Evolutionary conservation across 2,797 vertebrate genomes (phyloP), one percentile per base, ranked within the genome.

Genomic region (Brachyrhaphis roseni): DNA sequence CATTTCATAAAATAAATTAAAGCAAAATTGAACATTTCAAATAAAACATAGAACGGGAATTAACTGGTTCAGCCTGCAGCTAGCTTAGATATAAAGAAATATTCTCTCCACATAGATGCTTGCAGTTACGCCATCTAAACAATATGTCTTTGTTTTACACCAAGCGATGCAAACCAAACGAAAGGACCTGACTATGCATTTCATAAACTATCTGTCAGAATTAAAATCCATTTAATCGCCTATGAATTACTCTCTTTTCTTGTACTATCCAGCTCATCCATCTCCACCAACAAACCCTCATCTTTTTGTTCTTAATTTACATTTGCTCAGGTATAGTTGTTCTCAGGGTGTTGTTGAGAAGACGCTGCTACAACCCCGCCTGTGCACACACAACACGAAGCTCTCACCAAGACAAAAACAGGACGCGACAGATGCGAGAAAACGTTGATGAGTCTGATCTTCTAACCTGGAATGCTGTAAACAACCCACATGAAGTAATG

Each of bases 371-470:
- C 81, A 77, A 66, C 74, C 36, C 77, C 81, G 66, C 51, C 72
- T 71, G 66, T 76, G 53, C 72, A 77, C 78, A 57, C 76, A 79
- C 47, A 49, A 82, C 53, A 75, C 72, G 78, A 64, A 45, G 45
- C 70, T 83, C 49, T 62, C 49, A 51, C 81, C 26, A 75, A 79
- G 75, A 83, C 62, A 88, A 72, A 80, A 84, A 90, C 64, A 57
- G 72, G 75, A 83, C 0, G 26, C 55, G 86, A 88, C 90, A 87
- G 78, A 78, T 74, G 78, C 45, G 79, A 86, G 72, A 76, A 82
- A 86, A 88, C 84, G 78, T 78, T 1, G 13, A 81, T 72, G 84
- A 87, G 82, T 81, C 79, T 82, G 82, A 88, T 82, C 81, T 82
- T 72, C 68, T 82, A 74, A 84, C 79, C 78, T 78, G 77, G 68